Evolutionary conservation across 2,797 vertebrate genomes (phyloP).

Genomic region (Amphiprion clarkii): DNA sequence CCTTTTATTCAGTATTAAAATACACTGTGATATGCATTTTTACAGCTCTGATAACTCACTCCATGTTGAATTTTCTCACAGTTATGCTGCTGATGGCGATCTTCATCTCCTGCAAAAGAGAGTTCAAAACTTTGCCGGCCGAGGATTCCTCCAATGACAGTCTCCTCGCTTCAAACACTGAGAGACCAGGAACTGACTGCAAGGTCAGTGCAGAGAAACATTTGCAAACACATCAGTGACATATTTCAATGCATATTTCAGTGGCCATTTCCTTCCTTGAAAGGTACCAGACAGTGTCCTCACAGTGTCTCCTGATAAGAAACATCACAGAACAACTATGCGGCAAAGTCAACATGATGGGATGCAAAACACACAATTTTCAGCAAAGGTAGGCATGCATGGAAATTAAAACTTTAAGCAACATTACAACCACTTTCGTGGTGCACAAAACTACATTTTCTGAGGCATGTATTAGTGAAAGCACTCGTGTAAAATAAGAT

Average conservation of each 20-base stretch:
- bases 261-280: not conserved
- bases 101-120: conserved; percentile 36
- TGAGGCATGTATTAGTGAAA: too few relatives aligned
- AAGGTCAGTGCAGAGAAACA: conserved; percentile 43
- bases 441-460: too few relatives aligned
- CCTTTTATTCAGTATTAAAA: not conserved
- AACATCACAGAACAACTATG: rapidly evolving
- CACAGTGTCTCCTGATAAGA: rapidly evolving
- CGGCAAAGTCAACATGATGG: not conserved
- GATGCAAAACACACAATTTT: not conserved
- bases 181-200: conserved; percentile 70
- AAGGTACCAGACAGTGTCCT: conserved; percentile 1
- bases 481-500: not conserved
- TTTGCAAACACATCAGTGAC: not conserved
- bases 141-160: not conserved
- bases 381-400: conserved; percentile 9
- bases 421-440: too few relatives aligned
- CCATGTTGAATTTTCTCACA: conserved; percentile 31
- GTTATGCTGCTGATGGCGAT: conserved; percentile 53
- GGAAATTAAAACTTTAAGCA: not conserved
- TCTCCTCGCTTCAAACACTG: conserved; percentile 59
- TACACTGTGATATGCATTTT: not conserved
- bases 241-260: not conserved
- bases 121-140: conserved; percentile 25
- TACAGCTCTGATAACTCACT: not conserved